Conservation (phyloP, 2,797 vertebrate species). For the Falco peregrinus region DNA sequence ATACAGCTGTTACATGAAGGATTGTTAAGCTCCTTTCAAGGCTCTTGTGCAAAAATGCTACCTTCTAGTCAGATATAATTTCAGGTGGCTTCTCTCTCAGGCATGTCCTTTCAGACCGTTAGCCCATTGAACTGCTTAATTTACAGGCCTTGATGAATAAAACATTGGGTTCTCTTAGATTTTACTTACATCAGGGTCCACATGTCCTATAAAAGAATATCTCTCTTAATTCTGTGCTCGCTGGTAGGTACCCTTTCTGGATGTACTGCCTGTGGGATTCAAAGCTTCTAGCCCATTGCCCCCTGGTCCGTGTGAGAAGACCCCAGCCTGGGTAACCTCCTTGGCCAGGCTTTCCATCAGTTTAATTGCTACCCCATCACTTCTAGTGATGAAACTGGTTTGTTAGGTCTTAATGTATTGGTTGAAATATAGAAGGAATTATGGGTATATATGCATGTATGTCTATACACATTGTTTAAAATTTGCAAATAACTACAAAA, state of each 20-base stretch:
- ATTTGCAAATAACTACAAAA: not conserved
- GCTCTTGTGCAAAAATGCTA: not conserved
- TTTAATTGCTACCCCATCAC: not conserved
- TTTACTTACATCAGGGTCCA: slow-evolving; percentile 13
- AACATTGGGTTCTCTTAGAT: slow-evolving; percentile 30
- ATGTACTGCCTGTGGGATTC: not conserved
- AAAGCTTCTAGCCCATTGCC: not conserved
- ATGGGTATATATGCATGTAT: not conserved
- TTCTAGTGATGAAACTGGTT: not conserved
- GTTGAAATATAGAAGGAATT: not conserved
- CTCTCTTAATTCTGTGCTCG: not conserved
- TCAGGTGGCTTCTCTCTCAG: slow-evolving; percentile 26
- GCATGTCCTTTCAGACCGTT: slow-evolving; percentile 55
- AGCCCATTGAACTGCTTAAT: slow-evolving; percentile 16
- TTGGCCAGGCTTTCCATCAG: not conserved
- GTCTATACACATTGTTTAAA: not conserved
- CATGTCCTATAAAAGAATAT: not conserved
- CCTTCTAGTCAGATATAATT: slow-evolving; percentile 1
- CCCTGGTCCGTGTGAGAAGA: not conserved
- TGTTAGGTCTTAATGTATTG: not conserved
- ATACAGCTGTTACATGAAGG: not conserved
- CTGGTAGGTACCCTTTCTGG: not conserved
- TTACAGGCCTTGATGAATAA: slow-evolving; percentile 47
- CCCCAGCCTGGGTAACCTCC: not conserved
- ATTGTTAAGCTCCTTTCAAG: not conserved